Percentiles rank a stretch among this genome's conserved stretches.
phyloP scores from a whole-genome alignment of 2,888 invertebrate genomes.

The Gymnoscelis rufifasciata region DNA sequence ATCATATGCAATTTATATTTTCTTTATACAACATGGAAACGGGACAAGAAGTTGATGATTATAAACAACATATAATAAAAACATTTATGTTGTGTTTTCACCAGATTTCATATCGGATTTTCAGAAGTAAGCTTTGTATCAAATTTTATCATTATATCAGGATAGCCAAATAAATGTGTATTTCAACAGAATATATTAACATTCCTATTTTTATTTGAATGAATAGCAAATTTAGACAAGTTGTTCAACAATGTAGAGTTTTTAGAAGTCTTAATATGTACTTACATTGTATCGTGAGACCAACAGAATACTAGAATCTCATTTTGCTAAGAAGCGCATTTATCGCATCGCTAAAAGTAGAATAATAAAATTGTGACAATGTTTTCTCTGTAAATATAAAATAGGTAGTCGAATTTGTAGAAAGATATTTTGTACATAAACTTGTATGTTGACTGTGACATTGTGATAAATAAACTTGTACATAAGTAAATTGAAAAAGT shows the following conservation, averaged over 20 bases:
- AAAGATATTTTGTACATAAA: slow-evolving; percentile 48
- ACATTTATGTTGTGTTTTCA: no score
- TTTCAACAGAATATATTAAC: no score
- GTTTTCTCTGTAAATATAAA: slow-evolving; percentile 1
- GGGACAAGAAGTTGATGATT: no score
- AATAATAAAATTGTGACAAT: background rate
- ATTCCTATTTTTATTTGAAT: no score
- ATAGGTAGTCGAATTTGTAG: slow-evolving; percentile 18
- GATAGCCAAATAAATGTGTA: no score
- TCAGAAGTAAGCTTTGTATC: no score
- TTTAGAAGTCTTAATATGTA: background rate
- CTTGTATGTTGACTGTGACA: slow-evolving; percentile 58
- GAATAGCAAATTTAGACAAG: no score
- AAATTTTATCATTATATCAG: no score
- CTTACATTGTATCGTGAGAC: background rate
- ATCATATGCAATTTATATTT: no score
- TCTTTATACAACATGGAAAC: no score
- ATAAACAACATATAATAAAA: no score
- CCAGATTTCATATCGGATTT: no score
- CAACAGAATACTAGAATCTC: background rate
- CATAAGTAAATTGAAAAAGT: slow-evolving; percentile 44
- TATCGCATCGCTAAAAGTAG: background rate
- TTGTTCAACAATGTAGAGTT: background rate
- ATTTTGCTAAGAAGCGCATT: background rate
- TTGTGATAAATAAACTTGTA: slow-evolving; percentile 59